Evolutionary conservation across 1,140 invertebrate species (phyloP), one percentile per base, ranked within the genome.

Genomic region (Sitophilus oryzae): DNA sequence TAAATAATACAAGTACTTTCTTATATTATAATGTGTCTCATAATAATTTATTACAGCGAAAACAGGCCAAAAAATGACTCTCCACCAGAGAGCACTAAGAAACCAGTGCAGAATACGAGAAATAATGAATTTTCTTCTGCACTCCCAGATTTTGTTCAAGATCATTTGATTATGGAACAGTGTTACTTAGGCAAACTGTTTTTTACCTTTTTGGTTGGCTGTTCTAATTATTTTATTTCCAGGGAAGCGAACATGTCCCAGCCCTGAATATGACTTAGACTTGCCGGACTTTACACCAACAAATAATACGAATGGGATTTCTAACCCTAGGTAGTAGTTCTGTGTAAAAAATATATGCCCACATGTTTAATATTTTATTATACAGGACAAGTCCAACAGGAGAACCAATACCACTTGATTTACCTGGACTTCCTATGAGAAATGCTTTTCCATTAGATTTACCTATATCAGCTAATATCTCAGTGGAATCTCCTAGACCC

Each of bases 141-240:
- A 6, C 65, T 83, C 46, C 81, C 81, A 1, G 81, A 83, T 68
- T 83, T 83, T 71, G 81, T 83, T 20, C 81, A 82, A 64, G 81
- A 83, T 67, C 81, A 83, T 67, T 74, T 83, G 61, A 73, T 76
- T 43, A 74, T 82, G 23, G 81, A 82, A 66, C 79, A 81, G 58
- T 77, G 77, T 54, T 80, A 79, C 67, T 71, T 72, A 55, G 58
- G 60, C 14, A 74, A 72, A 3, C 10, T 6, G n/a, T 6, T 43
- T 15, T 21, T 20, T 6, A 1, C 18, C 14, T 43, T 1, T 43
- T 9, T 18, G n/a, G 22, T 43, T 23, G 10, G 2, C 22, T 43
- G n/a, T 1, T 8, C 6, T 3, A 41, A 3, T 11, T 8, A 1
- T 11, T 8, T 43, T 20, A 22, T 21, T 43, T 43, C 19, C 14